Conservation (phyloP, 2,113 vertebrate species). For the Megaceryle maxima region DNA sequence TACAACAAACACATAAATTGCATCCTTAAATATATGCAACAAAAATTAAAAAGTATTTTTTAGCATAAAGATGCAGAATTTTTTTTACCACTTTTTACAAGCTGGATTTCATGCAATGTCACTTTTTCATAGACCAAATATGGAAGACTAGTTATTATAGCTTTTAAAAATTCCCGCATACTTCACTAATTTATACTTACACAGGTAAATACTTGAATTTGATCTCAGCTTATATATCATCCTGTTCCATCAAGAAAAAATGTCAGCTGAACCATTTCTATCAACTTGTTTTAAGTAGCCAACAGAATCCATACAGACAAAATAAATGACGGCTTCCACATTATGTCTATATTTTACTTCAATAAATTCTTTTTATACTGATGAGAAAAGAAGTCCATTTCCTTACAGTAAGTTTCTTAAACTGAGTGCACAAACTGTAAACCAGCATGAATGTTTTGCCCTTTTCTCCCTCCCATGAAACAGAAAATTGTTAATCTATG, state of each 20-base stretch:
- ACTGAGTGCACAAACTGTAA: slow-evolving; percentile 20
- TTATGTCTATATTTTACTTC: neutral
- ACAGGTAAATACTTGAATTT: neutral
- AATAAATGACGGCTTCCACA: neutral
- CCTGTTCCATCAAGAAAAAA: neutral
- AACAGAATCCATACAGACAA: neutral
- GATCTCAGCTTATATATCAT: neutral
- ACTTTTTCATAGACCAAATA: neutral
- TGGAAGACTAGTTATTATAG: neutral
- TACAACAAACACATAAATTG: neutral
- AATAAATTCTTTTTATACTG: neutral
- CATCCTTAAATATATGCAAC: neutral
- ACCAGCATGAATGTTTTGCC: neutral
- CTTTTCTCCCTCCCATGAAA: slow-evolving; percentile 38
- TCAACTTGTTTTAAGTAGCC: neutral
- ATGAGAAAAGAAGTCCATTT: neutral
- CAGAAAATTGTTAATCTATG: slow-evolving; percentile 60
- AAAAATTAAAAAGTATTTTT: neutral
- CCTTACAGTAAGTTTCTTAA: neutral
- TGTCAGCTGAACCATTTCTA: neutral
- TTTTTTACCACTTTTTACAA: neutral
- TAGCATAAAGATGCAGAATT: neutral
- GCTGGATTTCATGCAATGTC: neutral
- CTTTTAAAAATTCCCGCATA: neutral
- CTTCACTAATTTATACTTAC: slow-evolving; percentile 14